Evolutionary conservation across 2,888 invertebrate species (phyloP).

Genomic region (Pollenia angustigena): DNA sequence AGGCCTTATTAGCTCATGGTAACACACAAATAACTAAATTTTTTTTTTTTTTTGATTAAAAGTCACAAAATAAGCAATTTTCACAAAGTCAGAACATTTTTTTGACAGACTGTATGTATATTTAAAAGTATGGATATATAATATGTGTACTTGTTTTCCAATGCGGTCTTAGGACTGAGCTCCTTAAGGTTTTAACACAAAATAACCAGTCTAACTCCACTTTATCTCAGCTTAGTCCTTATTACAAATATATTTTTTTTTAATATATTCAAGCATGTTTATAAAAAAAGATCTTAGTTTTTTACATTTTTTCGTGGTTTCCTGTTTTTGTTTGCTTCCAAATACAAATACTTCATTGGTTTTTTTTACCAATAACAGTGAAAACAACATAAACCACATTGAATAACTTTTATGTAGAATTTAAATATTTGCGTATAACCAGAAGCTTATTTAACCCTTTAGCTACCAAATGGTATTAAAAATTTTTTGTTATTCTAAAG

Average conservation of each 20-base stretch:
- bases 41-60: too few relatives aligned
- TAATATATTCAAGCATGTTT: not conserved
- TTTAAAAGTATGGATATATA: too few relatives aligned
- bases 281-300: slow-evolving; percentile 17
- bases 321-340: not conserved
- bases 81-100: too few relatives aligned
- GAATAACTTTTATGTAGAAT: slow-evolving; percentile 35
- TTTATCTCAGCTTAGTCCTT: not conserved
- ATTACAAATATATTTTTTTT: not conserved
- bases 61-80: too few relatives aligned
- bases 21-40: too few relatives aligned
- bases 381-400: slow-evolving; percentile 43
- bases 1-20: too few relatives aligned
- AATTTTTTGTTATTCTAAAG: too few relatives aligned
- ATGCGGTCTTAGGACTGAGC: not conserved
- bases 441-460: slow-evolving; percentile 38
- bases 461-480: not conserved
- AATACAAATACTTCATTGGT: slow-evolving; percentile 14
- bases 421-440: slow-evolving; percentile 47
- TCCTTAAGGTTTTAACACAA: not conserved
- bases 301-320: slow-evolving; percentile 8
- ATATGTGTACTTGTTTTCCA: not conserved
- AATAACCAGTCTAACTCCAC: not conserved
- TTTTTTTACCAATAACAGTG: slow-evolving; percentile 12
- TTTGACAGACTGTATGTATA: too few relatives aligned